Conservation (phyloP, 2,113 vertebrate genomes). For the Hemicordylus capensis region DNA sequence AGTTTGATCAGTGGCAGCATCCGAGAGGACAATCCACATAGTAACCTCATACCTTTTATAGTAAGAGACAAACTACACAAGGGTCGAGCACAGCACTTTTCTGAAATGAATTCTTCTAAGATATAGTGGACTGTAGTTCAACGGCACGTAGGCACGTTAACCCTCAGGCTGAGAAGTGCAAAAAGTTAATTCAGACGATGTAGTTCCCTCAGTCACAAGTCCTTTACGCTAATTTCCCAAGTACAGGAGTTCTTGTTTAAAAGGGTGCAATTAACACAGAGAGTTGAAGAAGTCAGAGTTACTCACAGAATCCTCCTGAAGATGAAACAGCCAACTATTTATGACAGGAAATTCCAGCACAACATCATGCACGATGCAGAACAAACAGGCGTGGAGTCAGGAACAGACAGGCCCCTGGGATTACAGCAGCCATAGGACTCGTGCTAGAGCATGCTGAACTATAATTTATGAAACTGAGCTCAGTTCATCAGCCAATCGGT, state of each 20-base stretch:
- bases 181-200: conserved; percentile 20
- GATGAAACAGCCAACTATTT: conserved; percentile 76
- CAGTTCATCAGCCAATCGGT: conserved; percentile 72
- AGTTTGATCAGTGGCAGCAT: conserved; percentile 4
- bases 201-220: neutral
- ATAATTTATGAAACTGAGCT: conserved; percentile 78
- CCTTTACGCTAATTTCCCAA: conserved; percentile 57
- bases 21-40: conserved; percentile 1
- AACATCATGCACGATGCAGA: conserved; percentile 67
- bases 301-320: conserved; percentile 78
- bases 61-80: conserved; percentile 11
- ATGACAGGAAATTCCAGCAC: conserved; percentile 77
- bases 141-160: conserved; percentile 24
- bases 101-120: conserved; percentile 20
- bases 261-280: conserved; percentile 60
- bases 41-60: conserved; percentile 25
- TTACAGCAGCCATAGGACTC: conserved; percentile 70
- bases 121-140: conserved; percentile 32
- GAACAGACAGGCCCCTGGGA: conserved; percentile 76
- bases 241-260: conserved; percentile 60
- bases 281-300: conserved; percentile 68
- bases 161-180: conserved; percentile 33
- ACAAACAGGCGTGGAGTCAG: conserved; percentile 69
- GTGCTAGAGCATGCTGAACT: conserved; percentile 70
- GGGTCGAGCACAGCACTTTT: neutral